A percentile compares a stretch with the other conserved stretches of the same genome.
These are phyloP conservation scores for Neolamprologus sp. DNA, from an alignment of 2,113 vertebrate species.

Conservation along the genomic window DNA sequence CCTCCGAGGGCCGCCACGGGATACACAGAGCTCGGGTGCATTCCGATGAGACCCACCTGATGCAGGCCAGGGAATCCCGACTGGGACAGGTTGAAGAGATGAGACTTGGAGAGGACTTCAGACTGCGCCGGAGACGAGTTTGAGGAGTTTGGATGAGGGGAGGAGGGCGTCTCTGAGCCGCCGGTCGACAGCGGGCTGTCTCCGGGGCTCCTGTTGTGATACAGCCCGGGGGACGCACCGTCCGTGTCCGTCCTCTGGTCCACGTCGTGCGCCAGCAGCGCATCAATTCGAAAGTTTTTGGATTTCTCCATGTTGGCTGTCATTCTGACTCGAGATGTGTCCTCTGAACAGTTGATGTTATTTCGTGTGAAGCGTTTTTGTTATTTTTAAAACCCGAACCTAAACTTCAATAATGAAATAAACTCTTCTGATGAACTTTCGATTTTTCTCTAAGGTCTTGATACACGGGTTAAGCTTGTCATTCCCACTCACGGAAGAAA, in stretches of 20 bases:
- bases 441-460: background rate
- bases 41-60: constrained; percentile 50
- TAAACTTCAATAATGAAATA: background rate
- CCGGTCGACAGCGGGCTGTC: constrained; percentile 38
- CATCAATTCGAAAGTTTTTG: constrained; percentile 79
- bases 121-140: constrained; percentile 15
- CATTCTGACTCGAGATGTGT: background rate
- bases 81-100: constrained; percentile 55
- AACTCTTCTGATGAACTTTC: background rate
- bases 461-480: background rate
- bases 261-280: constrained; percentile 69
- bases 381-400: background rate
- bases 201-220: constrained; percentile 17
- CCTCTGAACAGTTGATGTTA: background rate
- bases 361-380: background rate
- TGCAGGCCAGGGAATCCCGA: constrained; percentile 55
- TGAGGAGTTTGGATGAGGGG: constrained; percentile 36
- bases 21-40: constrained; percentile 66
- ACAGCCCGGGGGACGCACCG: constrained; percentile 21
- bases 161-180: constrained; percentile 58
- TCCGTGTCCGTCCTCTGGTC: constrained; percentile 32
- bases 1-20: constrained; percentile 64
- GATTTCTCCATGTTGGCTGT: constrained; percentile 69
- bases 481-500: background rate
- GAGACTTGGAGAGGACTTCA: constrained; percentile 51